A percentile compares a stretch with the other conserved stretches of the same genome.
Evolutionary conservation across 1,140 invertebrate species (phyloP).

Genomic region (Drosophila pseudoananassae): DNA sequence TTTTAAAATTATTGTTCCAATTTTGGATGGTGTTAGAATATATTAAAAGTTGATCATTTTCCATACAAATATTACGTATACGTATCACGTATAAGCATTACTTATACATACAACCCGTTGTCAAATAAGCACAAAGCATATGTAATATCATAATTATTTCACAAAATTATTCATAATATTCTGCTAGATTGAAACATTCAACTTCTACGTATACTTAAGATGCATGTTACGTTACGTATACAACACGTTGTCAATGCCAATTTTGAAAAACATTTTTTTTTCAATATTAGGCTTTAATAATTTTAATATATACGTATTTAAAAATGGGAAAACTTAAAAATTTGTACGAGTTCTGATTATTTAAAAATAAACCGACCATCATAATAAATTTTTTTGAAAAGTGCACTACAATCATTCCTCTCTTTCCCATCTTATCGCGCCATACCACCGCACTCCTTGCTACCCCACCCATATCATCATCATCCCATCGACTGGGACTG

Average conservation of each 20-base stretch:
- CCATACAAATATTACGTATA: not conserved
- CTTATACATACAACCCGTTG: too few relatives aligned
- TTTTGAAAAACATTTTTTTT: not conserved
- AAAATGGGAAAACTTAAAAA: too few relatives aligned
- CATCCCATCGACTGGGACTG: constrained; percentile 37
- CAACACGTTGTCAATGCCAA: not conserved
- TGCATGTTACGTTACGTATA: not conserved
- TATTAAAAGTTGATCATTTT: not conserved
- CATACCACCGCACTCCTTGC: not conserved
- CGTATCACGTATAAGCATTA: too few relatives aligned
- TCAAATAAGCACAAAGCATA: too few relatives aligned
- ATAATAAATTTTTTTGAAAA: not conserved
- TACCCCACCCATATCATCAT: constrained; percentile 21
- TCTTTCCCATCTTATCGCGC: constrained; percentile 16
- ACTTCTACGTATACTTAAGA: not conserved
- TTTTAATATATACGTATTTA: too few relatives aligned
- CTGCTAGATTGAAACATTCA: too few relatives aligned
- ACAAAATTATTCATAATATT: too few relatives aligned
- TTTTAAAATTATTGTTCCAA: not conserved
- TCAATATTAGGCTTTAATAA: too few relatives aligned
- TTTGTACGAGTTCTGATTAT: too few relatives aligned
- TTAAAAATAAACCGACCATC: too few relatives aligned
- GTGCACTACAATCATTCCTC: constrained; percentile 2
- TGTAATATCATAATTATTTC: too few relatives aligned
- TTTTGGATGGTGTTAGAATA: too few relatives aligned